phyloP scores from a whole-genome alignment of 2,113 vertebrate genomes.

The Oncorhynchus gorbuscha region DNA sequence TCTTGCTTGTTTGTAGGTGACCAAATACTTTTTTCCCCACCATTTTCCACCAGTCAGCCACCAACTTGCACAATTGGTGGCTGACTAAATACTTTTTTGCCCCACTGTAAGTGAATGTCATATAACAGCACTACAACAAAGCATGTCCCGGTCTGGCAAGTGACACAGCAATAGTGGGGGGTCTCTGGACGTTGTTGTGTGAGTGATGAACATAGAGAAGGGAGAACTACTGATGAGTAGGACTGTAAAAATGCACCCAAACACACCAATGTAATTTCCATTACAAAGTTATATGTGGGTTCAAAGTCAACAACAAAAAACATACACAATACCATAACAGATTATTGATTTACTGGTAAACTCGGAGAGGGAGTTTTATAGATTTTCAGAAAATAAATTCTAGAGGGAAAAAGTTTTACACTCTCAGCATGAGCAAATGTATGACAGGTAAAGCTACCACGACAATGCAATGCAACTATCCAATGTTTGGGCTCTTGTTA shows the following conservation, averaged over 20 bases:
- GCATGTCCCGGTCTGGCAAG: background rate
- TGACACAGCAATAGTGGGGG: too few species aligned
- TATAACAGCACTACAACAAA: background rate
- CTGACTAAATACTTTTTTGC: too few species aligned
- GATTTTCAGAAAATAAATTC: background rate
- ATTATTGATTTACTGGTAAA: slow-evolving; percentile 2
- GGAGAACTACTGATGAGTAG: background rate
- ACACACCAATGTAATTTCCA: background rate
- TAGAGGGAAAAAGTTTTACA: slow-evolving; percentile 21
- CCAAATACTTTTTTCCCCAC: too few species aligned
- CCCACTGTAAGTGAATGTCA: background rate
- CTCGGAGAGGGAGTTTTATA: background rate
- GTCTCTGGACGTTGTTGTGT: too few species aligned
- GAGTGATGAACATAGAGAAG: too few species aligned
- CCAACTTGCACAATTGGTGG: too few species aligned
- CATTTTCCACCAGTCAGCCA: too few species aligned
- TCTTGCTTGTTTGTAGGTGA: too few species aligned
- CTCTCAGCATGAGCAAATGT: background rate
- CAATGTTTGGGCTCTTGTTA: slow-evolving; percentile 45
- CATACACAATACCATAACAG: background rate
- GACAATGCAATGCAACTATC: slow-evolving; percentile 24
- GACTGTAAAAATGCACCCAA: background rate
- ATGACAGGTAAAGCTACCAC: slow-evolving; percentile 53
- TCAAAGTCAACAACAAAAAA: background rate
- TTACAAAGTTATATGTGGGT: background rate